Percentiles rank a stretch among this genome's conserved stretches.
phyloP scores from a whole-genome alignment of 2,888 invertebrate genomes.

The Machimus rusticus region DNA sequence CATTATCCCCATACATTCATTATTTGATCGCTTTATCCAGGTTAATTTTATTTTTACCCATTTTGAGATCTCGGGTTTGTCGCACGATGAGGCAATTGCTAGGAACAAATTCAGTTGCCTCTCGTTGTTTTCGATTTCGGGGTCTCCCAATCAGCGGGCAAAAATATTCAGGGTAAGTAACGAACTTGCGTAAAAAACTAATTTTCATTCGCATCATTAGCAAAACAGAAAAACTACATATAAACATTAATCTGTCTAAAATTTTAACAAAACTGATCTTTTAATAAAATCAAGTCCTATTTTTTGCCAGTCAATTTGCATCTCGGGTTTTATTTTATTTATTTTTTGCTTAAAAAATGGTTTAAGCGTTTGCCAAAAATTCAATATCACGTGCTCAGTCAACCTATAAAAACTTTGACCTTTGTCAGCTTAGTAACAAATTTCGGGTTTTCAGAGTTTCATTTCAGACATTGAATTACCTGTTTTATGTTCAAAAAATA shows the following conservation, averaged over 20 bases:
- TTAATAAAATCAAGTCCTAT: not conserved
- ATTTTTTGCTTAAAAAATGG: not conserved
- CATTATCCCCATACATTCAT: not conserved
- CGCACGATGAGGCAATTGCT: conserved; percentile 61
- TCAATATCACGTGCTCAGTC: conserved; percentile 19
- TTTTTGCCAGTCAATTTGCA: not conserved
- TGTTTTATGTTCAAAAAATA: conserved; percentile 1
- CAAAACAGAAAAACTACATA: not conserved
- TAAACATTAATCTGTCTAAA: not conserved
- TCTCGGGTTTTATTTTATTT: not conserved
- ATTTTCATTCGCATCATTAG: not conserved
- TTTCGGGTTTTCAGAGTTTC: not conserved
- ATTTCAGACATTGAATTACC: not conserved
- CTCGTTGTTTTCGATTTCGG: conserved; percentile 62
- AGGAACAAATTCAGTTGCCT: conserved; percentile 58
- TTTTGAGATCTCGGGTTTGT: conserved; percentile 62
- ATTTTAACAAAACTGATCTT: not conserved
- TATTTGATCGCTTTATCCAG: not conserved
- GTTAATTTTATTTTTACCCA: not conserved
- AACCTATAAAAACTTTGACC: not conserved
- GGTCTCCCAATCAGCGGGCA: conserved; percentile 58
- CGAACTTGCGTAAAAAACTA: not conserved
- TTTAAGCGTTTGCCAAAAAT: not conserved
- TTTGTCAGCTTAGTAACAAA: not conserved
- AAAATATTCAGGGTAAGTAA: not conserved